These are phyloP conservation scores for Monopterus albus DNA, from an alignment of 2,113 vertebrate species.

Conservation along the genomic window DNA sequence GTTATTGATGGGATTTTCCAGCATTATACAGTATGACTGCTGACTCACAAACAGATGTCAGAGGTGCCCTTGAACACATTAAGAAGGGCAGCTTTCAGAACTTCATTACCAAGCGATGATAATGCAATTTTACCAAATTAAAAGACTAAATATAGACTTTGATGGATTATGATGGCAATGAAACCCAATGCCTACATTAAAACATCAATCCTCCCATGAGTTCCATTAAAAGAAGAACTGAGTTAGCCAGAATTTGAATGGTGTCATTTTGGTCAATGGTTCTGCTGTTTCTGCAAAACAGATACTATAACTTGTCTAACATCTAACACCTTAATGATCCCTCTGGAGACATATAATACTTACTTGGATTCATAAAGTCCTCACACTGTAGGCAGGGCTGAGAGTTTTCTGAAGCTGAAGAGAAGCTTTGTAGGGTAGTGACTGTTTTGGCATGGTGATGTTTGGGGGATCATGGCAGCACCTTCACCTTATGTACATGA, in stretches of 20 bases:
- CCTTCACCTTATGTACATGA: background rate
- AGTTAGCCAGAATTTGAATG: conserved; percentile 12
- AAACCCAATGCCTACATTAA: background rate
- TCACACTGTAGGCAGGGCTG: conserved; percentile 31
- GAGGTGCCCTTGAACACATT: conserved; percentile 34
- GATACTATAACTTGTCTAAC: conserved; percentile 34
- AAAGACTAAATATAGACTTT: conserved; percentile 6
- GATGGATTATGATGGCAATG: conserved; percentile 3
- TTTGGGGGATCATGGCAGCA: background rate
- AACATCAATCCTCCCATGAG: background rate
- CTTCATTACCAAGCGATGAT: conserved; percentile 21
- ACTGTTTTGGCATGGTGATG: background rate
- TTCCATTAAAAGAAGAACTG: too few relatives aligned
- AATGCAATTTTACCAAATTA: conserved; percentile 5
- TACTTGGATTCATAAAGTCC: conserved; percentile 29
- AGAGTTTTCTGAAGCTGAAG: conserved; percentile 42
- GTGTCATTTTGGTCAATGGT: background rate
- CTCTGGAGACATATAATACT: conserved; percentile 50
- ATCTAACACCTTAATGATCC: conserved; percentile 51
- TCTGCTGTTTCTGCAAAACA: conserved; percentile 31
- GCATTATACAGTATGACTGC: background rate
- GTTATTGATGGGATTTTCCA: background rate
- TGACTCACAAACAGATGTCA: conserved; percentile 31
- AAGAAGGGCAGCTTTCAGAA: conserved; percentile 17
- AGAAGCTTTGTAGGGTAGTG: background rate